phyloP scores from a whole-genome alignment of 64 coral and sea anemone species.

The Porites lutea region DNA sequence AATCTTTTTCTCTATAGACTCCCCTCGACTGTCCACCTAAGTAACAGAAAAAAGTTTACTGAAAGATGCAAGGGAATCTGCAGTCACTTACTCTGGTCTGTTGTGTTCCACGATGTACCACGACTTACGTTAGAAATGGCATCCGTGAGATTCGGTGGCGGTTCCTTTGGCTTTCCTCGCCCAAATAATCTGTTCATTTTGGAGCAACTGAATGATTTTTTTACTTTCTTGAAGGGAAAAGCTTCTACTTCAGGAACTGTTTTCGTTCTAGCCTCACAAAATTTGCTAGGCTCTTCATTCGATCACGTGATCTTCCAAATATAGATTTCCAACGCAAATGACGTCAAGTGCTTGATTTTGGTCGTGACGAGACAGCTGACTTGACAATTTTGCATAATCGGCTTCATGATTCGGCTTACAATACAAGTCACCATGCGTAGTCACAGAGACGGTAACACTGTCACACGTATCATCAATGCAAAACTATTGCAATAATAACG shows the following conservation, averaged over 20 bases:
- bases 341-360: slow-evolving; percentile 35
- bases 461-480: no score
- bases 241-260: neutral
- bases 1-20: slow-evolving; percentile 98
- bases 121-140: slow-evolving; percentile 88
- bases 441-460: no score
- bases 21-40: slow-evolving; percentile 97
- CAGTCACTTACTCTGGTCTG: no score
- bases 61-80: neutral
- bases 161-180: slow-evolving; percentile 90
- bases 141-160: slow-evolving; percentile 96
- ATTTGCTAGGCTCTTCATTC: neutral
- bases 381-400: no score
- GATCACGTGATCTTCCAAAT: slow-evolving; percentile 79
- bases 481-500: no score
- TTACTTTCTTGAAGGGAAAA: neutral
- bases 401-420: neutral
- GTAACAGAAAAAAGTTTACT: neutral
- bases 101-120: neutral
- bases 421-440: neutral
- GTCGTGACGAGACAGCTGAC: neutral
- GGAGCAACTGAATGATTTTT: neutral
- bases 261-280: neutral
- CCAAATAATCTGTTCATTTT: slow-evolving; percentile 99
- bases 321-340: slow-evolving; percentile 19